phyloP scores from a whole-genome alignment of 2,113 vertebrate species.

The Gymnarchus niloticus region DNA sequence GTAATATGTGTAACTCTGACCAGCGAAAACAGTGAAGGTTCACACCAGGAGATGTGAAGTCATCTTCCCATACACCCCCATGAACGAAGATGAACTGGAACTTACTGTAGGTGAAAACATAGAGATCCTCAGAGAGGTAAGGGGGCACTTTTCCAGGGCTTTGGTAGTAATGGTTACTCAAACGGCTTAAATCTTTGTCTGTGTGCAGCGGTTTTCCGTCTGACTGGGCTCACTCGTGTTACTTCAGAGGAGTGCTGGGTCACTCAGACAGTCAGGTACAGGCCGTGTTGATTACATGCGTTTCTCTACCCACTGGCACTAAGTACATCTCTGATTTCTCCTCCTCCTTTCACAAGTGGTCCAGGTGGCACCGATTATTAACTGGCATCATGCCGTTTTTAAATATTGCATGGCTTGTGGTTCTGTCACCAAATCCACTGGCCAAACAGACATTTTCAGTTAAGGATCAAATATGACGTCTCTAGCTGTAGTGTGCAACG shows the following conservation, averaged over 20 bases:
- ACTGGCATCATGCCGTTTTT: no score
- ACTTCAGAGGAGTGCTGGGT: not conserved
- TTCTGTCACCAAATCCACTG: not conserved
- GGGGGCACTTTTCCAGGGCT: not conserved
- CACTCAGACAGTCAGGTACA: not conserved
- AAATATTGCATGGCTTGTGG: not conserved
- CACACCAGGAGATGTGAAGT: slow-evolving; percentile 68
- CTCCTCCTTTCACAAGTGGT: not conserved
- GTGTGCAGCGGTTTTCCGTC: not conserved
- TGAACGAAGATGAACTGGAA: slow-evolving; percentile 67
- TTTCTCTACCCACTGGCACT: not conserved
- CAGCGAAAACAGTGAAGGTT: slow-evolving; percentile 49
- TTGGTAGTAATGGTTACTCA: not conserved
- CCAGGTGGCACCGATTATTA: not conserved
- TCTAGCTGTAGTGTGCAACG: no score
- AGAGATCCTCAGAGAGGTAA: slow-evolving; percentile 74
- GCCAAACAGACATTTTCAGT: not conserved
- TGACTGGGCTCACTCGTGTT: not conserved
- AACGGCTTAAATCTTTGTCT: not conserved
- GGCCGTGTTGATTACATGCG: not conserved
- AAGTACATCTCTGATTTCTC: not conserved
- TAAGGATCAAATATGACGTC: not conserved
- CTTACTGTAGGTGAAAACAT: slow-evolving; percentile 68
- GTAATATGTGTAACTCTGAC: slow-evolving; percentile 18
- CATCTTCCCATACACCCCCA: slow-evolving; percentile 56